A percentile compares a stretch with the other conserved stretches of the same genome.
phyloP scores from a whole-genome alignment of 2,113 vertebrate species.

The Cyanoramphus novaezelandiae region DNA sequence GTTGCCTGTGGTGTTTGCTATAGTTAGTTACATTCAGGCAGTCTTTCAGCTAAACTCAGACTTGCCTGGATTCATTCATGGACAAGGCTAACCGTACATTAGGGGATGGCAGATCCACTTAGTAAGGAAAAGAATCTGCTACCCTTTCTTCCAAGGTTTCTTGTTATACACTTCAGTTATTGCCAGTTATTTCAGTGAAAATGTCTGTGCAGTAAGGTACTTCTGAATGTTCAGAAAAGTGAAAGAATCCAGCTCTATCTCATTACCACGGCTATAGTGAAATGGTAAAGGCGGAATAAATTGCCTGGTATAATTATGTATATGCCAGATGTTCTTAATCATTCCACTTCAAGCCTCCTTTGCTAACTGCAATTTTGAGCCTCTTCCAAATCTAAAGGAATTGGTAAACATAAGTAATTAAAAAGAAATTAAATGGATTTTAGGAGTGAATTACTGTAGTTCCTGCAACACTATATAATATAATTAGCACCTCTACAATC shows the following conservation, averaged over 20 bases:
- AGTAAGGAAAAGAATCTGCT: not conserved
- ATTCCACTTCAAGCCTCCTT: slow-evolving; percentile 47
- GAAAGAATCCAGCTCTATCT: not conserved
- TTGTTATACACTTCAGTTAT: not conserved
- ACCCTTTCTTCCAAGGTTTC: not conserved
- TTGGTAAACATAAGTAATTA: slow-evolving; percentile 58
- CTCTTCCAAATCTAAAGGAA: slow-evolving; percentile 6
- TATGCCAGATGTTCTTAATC: slow-evolving; percentile 58
- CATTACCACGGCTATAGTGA: not conserved
- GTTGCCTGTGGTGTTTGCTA: not conserved
- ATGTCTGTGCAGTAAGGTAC: not conserved
- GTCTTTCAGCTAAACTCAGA: not conserved
- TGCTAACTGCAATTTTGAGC: slow-evolving; percentile 39
- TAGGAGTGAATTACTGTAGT: slow-evolving; percentile 45
- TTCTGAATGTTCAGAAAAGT: not conserved
- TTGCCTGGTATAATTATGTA: slow-evolving; percentile 37
- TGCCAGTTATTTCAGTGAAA: not conserved
- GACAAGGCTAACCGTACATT: not conserved
- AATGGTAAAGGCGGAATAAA: slow-evolving; percentile 46
- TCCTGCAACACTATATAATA: slow-evolving; percentile 10
- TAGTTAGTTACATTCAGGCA: not conserved
- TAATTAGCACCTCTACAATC: slow-evolving; percentile 54
- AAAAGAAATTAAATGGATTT: slow-evolving; percentile 61
- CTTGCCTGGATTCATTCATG: not conserved
- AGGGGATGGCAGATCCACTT: not conserved